Evolutionary conservation across 2,797 vertebrate species (phyloP), one percentile per base, ranked within the genome.

Genomic region (Aldrovandia affinis): DNA sequence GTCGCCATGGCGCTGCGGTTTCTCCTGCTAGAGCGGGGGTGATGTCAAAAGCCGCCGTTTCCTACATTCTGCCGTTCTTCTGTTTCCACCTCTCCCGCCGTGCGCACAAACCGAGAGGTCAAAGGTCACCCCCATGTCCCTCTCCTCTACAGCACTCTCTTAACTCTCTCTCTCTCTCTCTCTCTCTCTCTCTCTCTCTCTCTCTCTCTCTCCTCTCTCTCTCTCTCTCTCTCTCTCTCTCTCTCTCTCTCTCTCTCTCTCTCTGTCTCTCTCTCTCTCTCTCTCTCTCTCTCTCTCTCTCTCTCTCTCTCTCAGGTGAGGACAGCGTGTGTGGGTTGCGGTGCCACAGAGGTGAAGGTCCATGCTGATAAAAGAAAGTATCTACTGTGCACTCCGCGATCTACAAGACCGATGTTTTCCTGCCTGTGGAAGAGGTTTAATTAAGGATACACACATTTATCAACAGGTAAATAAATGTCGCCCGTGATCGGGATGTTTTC

Each of bases 381-480:
- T 89, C 92, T 96, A 90, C 94, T 92, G 90, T 92, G 85, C 92
- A 89, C 89, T 95, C 94, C 95, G 93, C 94, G 92, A 93, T 96
- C 94, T 93, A 91, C 95, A 93, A 93, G 92, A 94, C 96, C 95
- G 95, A 97, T 97, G 95, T 96, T 95, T 96, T 95, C 95, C 94
- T 95, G 94, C 92, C 94, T 84, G 95, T 92, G 94, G 93, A 95
- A 91, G 91, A 94, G 94, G 93, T 96, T 95, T 96, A 92, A 95
- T 93, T 96, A 95, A 96, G 93, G 92, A 95, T 91, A 95, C 93
- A 92, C 91, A 94, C 88, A 50, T 50, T 50, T 50, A 50, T 50
- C 47, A 33, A 39, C 80, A 36, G 50, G 59, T 22, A 3, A 63
- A 77, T 86, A 57, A 68, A 68, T 77, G 8, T 84, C 3, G 57